Evolutionary conservation across 2,113 vertebrate genomes (phyloP), one percentile per base, ranked within the genome.

Genomic region (Carlito syrichta): DNA sequence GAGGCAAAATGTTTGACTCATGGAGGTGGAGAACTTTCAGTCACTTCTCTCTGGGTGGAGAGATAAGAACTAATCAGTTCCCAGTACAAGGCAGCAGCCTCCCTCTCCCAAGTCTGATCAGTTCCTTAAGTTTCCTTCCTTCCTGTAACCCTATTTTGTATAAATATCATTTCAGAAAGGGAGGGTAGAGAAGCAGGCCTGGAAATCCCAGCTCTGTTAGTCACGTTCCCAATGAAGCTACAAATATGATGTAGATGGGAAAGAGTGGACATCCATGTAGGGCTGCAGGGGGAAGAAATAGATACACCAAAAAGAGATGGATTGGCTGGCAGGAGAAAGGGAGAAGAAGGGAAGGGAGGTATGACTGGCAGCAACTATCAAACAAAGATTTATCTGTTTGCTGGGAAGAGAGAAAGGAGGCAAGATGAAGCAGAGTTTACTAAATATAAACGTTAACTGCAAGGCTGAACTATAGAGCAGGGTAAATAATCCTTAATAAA

Each of bases 321-420:
- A 38, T n/a, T 82, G 35, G 12, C 35, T 79, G 66, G 87, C 97
- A 60, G 93, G 60, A 81, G 74, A 95, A 91, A 56, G 68, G 30
- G 89, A 11, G 38, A 88, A 79, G 40, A 94, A 97, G 32, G 17
- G 32, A 43, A 96, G 4, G 35, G 71, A 96, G n/a, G 16, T 90
- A 4, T 96, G 94, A 56, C 91, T 79, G 94, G 27, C 16, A 97
- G 96, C 19, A 58, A 22, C 60, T 50, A 81, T 81, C 66, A 94
- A 78, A 48, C 62, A 96, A 35, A 90, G 90, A 89, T 40, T 25
- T 79, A 76, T 63, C 79, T 89, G 73, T 97, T 81, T 96, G 82
- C 89, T 78, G 73, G 96, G 91, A 90, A 87, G 76, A 89, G 78
- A 95, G 89, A 96, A 94, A 89, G 73, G 89, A 96, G 63, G 19